Evolutionary conservation across 2,888 invertebrate species (phyloP), one percentile per base, ranked within the genome.

Genomic region (Himalopsyche kuldschensis): DNA sequence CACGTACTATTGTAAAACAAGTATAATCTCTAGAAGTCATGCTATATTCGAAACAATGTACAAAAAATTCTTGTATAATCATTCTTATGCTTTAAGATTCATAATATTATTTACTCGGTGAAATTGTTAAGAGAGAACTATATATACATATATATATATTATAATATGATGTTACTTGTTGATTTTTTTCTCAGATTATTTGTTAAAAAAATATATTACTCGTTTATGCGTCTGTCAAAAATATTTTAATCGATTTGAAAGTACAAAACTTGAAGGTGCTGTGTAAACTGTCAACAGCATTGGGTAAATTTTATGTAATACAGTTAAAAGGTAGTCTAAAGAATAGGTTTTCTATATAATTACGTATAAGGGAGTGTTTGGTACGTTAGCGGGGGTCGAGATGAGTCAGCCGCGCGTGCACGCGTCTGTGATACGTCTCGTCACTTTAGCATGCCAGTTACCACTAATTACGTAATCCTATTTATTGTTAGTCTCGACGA

Each of bases 241-340:
- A 85, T 86, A 86, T 84, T 86, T 86, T 84, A 86, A 86, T 85
- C 85, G 81, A 86, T 85, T 85, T 86, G 83, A 86, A 86, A 86
- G 86, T 86, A 86, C 86, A 86, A 86, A 86, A 86, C 83, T 85
- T 84, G 48, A 86, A 84, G 86, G 86, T 86, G 86, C 86, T 86
- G 86, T 86, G 82, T 85, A 80, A 86, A 84, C 83, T 86, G 35
- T 85, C 84, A 82, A 83, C 85, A 86, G 86, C 86, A 86, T 86
- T 86, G 86, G 86, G 85, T 86, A 85, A 85, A 80, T 79, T 85
- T 83, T 82, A 80, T 85, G 84, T 86, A 85, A 84, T 82, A 84
- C 82, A 84, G 80, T 84, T 85, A 86, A n/a, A 81, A 63, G 63
- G 82, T 84, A 86, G 83, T 41, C 46, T 86, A 82, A 86, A 78